Percentiles rank a stretch among this genome's conserved stretches.
phyloP scores from a whole-genome alignment of 2,888 invertebrate species.

The Polylopha cassiicola region DNA sequence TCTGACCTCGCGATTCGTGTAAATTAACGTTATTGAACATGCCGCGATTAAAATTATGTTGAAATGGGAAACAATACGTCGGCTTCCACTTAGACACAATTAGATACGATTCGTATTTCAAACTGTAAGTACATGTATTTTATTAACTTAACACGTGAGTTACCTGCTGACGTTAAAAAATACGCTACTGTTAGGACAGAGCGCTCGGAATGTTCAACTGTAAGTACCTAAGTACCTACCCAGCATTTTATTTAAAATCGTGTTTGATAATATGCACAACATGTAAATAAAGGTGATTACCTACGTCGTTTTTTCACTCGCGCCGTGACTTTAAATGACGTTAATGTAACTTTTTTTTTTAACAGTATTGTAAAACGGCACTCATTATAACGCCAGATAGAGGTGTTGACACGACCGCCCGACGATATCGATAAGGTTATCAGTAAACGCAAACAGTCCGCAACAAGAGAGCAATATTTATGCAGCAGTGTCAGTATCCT shows the following conservation, averaged over 20 bases:
- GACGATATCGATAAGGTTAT: conserved; percentile 67
- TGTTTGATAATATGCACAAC: too few relatives aligned
- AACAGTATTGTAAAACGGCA: conserved; percentile 26
- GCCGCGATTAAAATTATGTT: conserved; percentile 13
- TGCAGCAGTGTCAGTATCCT: conserved; percentile 8
- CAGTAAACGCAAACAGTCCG: conserved; percentile 29
- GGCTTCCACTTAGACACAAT: conserved; percentile 14
- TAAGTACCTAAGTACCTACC: too few relatives aligned
- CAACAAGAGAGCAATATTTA: conserved; percentile 3
- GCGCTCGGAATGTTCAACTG: too few relatives aligned
- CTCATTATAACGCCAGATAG: conserved; percentile 53
- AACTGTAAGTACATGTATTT: not conserved
- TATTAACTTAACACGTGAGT: not conserved
- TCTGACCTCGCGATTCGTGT: conserved; percentile 1
- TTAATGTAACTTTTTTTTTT: conserved; percentile 9
- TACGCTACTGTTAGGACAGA: too few relatives aligned
- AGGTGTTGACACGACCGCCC: conserved; percentile 65
- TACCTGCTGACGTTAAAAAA: conserved; percentile 1
- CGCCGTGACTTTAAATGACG: not conserved
- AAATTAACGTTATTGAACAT: conserved; percentile 3
- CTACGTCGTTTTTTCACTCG: too few relatives aligned
- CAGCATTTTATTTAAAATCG: too few relatives aligned
- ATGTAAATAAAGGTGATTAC: too few relatives aligned
- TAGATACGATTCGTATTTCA: conserved; percentile 10
- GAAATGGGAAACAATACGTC: conserved; percentile 10